These are phyloP conservation scores for Trichogramma dendrolimi DNA, from an alignment of 2,888 invertebrate genomes.

Conservation along the genomic window DNA sequence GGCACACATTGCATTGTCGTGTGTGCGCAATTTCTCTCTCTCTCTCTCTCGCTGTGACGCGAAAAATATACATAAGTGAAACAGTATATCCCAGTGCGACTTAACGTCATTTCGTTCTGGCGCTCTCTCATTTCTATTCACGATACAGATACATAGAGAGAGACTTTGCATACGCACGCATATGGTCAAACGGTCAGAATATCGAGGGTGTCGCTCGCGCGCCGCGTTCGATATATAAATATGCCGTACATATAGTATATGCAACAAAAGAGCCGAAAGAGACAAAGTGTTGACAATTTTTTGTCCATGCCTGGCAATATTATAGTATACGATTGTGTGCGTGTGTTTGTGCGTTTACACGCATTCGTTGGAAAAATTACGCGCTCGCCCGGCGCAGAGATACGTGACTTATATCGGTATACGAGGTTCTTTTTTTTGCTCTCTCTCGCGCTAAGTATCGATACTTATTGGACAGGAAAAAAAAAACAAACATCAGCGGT, in stretches of 20 bases:
- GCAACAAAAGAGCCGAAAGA: not conserved
- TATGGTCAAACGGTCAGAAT: constrained; percentile 51
- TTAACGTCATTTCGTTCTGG: no score
- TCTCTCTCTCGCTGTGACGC: constrained; percentile 18
- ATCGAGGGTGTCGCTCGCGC: constrained; percentile 39
- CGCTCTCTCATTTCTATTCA: no score
- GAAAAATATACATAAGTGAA: no score
- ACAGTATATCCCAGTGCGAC: no score
- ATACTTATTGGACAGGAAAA: constrained; percentile 1
- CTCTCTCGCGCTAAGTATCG: not conserved
- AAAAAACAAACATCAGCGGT: not conserved
- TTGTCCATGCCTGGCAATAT: no score
- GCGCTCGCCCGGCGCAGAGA: not conserved
- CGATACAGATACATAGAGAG: no score
- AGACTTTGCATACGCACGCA: constrained; percentile 43
- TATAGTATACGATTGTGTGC: no score
- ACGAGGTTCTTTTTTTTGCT: constrained; percentile 4
- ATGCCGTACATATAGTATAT: not conserved
- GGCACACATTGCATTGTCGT: not conserved
- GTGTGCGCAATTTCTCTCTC: constrained; percentile 22
- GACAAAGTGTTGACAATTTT: no score
- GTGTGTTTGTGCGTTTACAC: no score
- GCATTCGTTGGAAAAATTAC: no score
- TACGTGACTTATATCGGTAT: constrained; percentile 20
- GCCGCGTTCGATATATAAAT: not conserved